A percentile compares a stretch with the other conserved stretches of the same genome.
phyloP scores from a whole-genome alignment of 2,113 vertebrate genomes.

The Dasyprocta punctata region DNA sequence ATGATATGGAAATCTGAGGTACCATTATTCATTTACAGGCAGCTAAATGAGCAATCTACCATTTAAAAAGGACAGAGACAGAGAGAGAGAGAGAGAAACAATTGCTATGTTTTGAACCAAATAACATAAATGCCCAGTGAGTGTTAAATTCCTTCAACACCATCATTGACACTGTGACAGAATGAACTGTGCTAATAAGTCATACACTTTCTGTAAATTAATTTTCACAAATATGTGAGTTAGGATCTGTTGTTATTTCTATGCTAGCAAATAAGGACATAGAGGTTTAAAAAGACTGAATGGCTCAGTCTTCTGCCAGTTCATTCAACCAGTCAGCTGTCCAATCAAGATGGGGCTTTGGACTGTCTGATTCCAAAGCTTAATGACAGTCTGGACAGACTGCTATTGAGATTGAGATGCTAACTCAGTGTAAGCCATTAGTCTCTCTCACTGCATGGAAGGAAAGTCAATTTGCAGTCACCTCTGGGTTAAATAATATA shows the following conservation, averaged over 20 bases:
- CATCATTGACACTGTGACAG: background rate
- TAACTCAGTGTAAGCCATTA: background rate
- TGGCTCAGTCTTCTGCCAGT: background rate
- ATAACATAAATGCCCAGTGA: background rate
- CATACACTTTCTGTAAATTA: background rate
- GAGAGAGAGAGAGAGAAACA: background rate
- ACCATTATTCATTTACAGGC: background rate
- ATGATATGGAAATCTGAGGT: background rate
- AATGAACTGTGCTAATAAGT: background rate
- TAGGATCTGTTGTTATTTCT: background rate
- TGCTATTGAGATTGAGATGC: background rate
- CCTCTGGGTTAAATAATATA: slow-evolving; percentile 30
- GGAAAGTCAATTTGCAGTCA: slow-evolving; percentile 21
- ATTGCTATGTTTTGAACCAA: background rate
- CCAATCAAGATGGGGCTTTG: background rate
- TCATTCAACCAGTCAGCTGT: background rate
- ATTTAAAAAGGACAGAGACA: background rate
- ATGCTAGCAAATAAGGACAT: slow-evolving; percentile 16
- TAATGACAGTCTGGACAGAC: background rate
- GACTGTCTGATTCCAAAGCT: background rate
- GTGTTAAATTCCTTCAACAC: background rate
- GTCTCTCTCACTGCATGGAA: background rate
- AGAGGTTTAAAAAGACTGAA: background rate
- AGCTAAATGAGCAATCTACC: background rate
- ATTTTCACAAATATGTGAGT: background rate